Evolutionary conservation across 1,140 invertebrate species (phyloP), one percentile per base, ranked within the genome.

Genomic region (Sitodiplosis mosellana): DNA sequence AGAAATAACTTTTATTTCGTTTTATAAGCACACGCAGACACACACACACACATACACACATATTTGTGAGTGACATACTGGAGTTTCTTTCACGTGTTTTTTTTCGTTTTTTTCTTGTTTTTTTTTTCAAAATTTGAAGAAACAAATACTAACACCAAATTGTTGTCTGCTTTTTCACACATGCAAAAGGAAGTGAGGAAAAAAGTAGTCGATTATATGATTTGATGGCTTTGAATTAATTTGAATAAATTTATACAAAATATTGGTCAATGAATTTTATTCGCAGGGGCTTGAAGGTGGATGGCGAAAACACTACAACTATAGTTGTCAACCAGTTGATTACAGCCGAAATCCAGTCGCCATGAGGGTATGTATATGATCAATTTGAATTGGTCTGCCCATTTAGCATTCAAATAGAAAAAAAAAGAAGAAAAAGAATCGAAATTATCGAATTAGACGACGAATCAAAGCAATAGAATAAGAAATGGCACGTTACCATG

Each of bases 311-410:
- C 75, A 78, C 48, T 92, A 91, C 61, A 82, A 70, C 64, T 88
- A 77, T 57, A 69, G 63, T 4, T 93, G 88, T 63, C 81, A 92
- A 68, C 82, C 85, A 2, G 82, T 91, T 5, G 80, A 83, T 61
- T 89, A 86, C 59, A 78, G 80, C 1, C 68, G 75, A 37, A 75
- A 75, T 61, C 77, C 81, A 6, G 74, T 76, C 60, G 78, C 83
- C 46, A 61, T 81, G 53, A 72, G 83, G 65, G 87, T 90, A 74
- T 71, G 73, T 68, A 33, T 36, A 33, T 2, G 3, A n/a, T 41
- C 21, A 36, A 45, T 18, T 43, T 43, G 7, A 43, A 7, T 43
- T n/a, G n/a, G n/a, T n/a, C n/a, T n/a, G n/a, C n/a, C n/a, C n/a
- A n/a, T n/a, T 34, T 20, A 10, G 12, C 1, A n/a, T n/a, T n/a